Base-by-base conservation (phyloP, 1,140 invertebrate species). In the Saccostrea echinata region DNA sequence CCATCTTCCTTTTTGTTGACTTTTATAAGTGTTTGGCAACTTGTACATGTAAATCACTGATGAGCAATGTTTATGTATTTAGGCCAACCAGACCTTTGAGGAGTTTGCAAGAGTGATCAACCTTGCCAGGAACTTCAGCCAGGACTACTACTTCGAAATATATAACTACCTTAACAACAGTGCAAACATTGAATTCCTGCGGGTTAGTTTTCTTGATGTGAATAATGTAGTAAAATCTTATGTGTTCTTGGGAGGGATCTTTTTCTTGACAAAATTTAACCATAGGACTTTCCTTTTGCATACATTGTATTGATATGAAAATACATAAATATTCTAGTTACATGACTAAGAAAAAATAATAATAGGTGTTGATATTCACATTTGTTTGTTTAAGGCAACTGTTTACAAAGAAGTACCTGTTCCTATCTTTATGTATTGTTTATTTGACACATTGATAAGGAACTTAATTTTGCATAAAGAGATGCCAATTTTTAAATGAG, bases 51-150 rank as follows among this genome's bases (percentile, higher is more conserved):
- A 43, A 43, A 43, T 43, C 43, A 43, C n/a, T n/a, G n/a, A n/a
- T n/a, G n/a, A n/a, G n/a, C 43, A 43, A 3, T 24, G 64, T 80
- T 85, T 18, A 84, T 86, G n/a, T 90, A 71, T 85, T 90, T 88
- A 95, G 93, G 93, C 94, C 9, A 94, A 94, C 85, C 83, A 88
- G n/a, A 93, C 93, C 24, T 94, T 95, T 90, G 90, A 91, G 21
- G 92, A 91, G 27, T 57, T 94, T n/a, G 90, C 86, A 3, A 83
- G 86, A 21, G 82, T 93, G 16, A 88, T 92, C n/a, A 90, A 93
- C 18, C 53, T 94, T 1, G 91, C 92, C 0, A 86, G 91, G 16
- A 90, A 93, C 57, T 94, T 92, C 91, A 43, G 93, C 68, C 84
- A 92, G 12, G 86, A 85, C 27, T 91, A 92, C 86, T 91, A 93